A percentile compares a stretch with the other conserved stretches of the same genome.
Evolutionary conservation across 2,797 vertebrate genomes (phyloP).

Genomic region (Anas bernieri): DNA sequence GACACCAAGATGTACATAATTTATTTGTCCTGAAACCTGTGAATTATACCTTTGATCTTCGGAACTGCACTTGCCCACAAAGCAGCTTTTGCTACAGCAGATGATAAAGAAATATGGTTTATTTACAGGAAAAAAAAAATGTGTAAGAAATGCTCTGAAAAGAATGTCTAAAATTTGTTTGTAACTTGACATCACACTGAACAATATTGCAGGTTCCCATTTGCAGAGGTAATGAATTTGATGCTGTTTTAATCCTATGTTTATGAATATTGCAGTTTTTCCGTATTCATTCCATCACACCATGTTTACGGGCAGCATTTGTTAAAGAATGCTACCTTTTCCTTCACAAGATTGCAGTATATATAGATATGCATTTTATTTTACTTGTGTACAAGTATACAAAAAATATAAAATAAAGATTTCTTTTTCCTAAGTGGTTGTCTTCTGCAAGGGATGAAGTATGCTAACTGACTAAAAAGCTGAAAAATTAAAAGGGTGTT

Average conservation of each 20-base stretch:
- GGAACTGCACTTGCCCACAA: constrained; percentile 85
- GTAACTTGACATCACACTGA: constrained; percentile 60
- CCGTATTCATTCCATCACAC: constrained; percentile 83
- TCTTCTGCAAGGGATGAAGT: constrained; percentile 22
- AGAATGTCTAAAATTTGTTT: constrained; percentile 67
- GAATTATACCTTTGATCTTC: constrained; percentile 89
- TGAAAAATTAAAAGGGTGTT: background rate
- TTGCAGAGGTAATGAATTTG: constrained; percentile 88
- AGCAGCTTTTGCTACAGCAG: constrained; percentile 78
- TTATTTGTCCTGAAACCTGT: constrained; percentile 88
- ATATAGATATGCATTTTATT: constrained; percentile 99
- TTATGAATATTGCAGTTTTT: constrained; percentile 81
- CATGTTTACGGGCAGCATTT: constrained; percentile 88
- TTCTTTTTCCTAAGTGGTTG: constrained; percentile 77
- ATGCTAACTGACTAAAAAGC: background rate
- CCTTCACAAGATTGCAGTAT: constrained; percentile 88
- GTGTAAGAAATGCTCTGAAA: constrained; percentile 71
- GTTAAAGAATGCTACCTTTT: constrained; percentile 88
- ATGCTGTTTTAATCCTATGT: constrained; percentile 83
- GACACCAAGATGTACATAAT: constrained; percentile 88
- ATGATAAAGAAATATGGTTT: constrained; percentile 76
- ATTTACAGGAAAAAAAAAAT: constrained; percentile 67
- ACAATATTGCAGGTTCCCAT: constrained; percentile 74
- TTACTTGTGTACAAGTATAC: constrained; percentile 99
- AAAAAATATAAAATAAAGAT: constrained; percentile 82